Base-by-base conservation (phyloP, 2,888 invertebrate genomes). In the Synanthedon myopaeformis region DNA sequence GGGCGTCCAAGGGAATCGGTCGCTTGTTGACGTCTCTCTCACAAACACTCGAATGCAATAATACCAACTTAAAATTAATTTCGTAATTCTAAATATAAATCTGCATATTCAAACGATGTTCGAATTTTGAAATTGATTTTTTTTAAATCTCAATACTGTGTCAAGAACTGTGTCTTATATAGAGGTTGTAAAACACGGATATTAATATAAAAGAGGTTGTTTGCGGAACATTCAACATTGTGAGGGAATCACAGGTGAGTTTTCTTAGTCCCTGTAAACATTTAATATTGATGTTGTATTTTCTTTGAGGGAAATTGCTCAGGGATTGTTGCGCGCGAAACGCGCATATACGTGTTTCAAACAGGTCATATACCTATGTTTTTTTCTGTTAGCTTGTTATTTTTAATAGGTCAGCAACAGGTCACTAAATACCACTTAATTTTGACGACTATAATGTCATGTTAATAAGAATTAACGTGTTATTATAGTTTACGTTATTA, bases 121-220 rank as follows among this genome's bases (percentile, higher is more conserved):
- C 45, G 14, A 45, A 45, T n/a, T 13, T 42, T 19, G 41, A 10
- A 52, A 11, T 42, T 4, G 23, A 23, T 28, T 28, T 13, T 51
- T 45, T 45, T 45, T 45, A 13, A 45, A 45, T 23, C 14, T 45
- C 4, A 14, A 10, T 2, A 35, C 11, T 45, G 45, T 45, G 45
- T 6, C 45, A 45, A n/a, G 14, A 14, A 14, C 2, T 45, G 45
- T n/a, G 14, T 13, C 45, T 23, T 23, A 1, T 14, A 14, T 45
- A 45, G 13, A n/a, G 45, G 5, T 14, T 13, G 45, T 64, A 65
- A 66, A 69, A 66, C 61, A 61, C 65, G 70, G 66, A 66, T 72
- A 73, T 65, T 73, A 66, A 65, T 66, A 70, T 66, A 70, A 67
- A 70, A 66, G 45, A 69, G 59, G 65, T 64, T 68, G 66, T 66